Base-by-base conservation (phyloP, 92 coral and sea anemone species). In the Phenganax subtilis region DNA sequence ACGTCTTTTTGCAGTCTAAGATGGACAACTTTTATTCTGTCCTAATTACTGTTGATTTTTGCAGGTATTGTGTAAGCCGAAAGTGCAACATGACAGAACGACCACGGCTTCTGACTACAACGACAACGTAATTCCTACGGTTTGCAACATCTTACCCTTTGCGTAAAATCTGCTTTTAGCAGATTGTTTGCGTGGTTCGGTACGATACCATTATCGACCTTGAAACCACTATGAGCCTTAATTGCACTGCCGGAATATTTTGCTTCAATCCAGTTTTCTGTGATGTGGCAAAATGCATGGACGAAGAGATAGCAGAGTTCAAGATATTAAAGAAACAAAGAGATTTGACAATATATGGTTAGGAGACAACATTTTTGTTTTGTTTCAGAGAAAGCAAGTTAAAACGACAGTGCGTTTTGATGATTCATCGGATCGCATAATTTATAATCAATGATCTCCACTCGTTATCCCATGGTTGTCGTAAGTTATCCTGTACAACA, bases 361-460 rank as follows among this genome's bases (percentile, higher is more conserved):
- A 73, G 47, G 3, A 68, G 12, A 7, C 3, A 68, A 17, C 53
- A 30, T 30, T 29, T 68, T 68, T 12, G 53, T 30, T 68, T 20
- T 68, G 5, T 37, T 69, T 30, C 70, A 76, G 81, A 69, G 55
- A 14, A 74, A 14, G 29, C 85, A 86, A 87, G 84, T 61, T n/a
- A 94, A 89, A 54, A 87, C 90, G 9, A 88, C 89, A 75, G 98
- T 93, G 44, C 90, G 98, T 55, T 93, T 93, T 90, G 87, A 87
- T 81, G 98, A 93, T 82, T 57, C 81, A 2, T 54, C 70, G 10
- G 70, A 76, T 27, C 37, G 67, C 29, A 60, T 31, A 14, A 76
- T 30, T 31, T 76, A 76, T 76, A 56, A 60, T 76, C 71, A 76
- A 20, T 76, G 56, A 60, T 25, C 65, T 37, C 57, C 67, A 75